Base-by-base conservation (phyloP, 2,797 vertebrate species). In the Pogoniulus pusillus region DNA sequence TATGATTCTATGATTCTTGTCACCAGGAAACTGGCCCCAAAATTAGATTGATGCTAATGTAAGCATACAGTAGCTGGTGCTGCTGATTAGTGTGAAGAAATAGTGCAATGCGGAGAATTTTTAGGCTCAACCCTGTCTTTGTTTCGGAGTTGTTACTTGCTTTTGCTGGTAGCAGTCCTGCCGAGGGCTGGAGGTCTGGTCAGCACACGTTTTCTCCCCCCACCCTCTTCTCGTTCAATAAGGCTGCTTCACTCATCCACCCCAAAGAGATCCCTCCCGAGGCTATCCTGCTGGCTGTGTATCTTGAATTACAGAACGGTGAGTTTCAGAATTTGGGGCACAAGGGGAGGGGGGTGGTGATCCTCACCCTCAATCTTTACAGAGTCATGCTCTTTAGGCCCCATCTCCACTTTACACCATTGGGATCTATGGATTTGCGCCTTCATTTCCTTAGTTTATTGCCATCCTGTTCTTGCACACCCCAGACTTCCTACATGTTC, bases 271-370 rank as follows among this genome's bases (percentile, higher is more conserved):
- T 99, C 80, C 99, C 99, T 34, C 99, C 99, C 4, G 99, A 99
- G 96, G 99, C 99, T 62, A 99, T 99, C 94, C 96, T 99, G 78
- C 92, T 99, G 94, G 99, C 98, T 5, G 99, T 99, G 12, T 99
- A 99, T 94, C 97, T 99, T 24, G 99, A 99, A 90, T 97, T 99
- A 72, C 99, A 99, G 96, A 99, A 99, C 0, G 99, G 99, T 99
- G 87, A 24, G 82, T 15, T 87, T 45, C 60, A 10, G 82, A 57
- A 47, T 54, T 35, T 59, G 37, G 59, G 59, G n/a, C 59, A 9
- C 9, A 26, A 68, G 45, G 53, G 34, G 15, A 60, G 22, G 55
- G 47, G 16, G 27, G 22, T 2, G 1, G 35, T 16, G 29, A 22
- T 32, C 6, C 4, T 57, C 19, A 7, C 55, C 82, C 24, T 22